Percentiles rank a stretch among this genome's conserved stretches.
Conservation (phyloP, 2,113 vertebrate genomes). For the Ondatra zibethicus region DNA sequence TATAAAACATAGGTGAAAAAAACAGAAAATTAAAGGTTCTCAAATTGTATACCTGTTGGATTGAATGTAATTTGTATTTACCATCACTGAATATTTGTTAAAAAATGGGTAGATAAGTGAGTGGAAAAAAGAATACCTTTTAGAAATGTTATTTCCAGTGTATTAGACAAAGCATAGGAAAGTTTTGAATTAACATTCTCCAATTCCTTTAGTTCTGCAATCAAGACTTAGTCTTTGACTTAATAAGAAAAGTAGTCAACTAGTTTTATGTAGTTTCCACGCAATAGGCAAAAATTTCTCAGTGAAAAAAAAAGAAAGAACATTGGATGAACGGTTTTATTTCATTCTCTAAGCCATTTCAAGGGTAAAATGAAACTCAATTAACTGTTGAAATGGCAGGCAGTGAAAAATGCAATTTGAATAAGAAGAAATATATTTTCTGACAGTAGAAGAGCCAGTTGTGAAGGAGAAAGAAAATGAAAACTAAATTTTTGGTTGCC, state of each 20-base stretch:
- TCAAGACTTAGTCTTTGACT: not conserved
- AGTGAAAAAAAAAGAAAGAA: slow-evolving; percentile 7
- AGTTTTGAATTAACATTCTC: slow-evolving; percentile 46
- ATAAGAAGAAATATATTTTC: not conserved
- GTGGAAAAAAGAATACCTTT: not conserved
- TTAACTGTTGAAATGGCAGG: slow-evolving; percentile 30
- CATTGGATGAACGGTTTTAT: slow-evolving; percentile 28
- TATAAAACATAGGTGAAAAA: slow-evolving; percentile 57
- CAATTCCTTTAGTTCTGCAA: slow-evolving; percentile 13
- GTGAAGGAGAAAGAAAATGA: slow-evolving; percentile 48
- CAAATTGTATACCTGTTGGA: slow-evolving; percentile 45
- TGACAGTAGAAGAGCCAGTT: slow-evolving; percentile 6
- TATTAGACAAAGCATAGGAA: slow-evolving; percentile 28
- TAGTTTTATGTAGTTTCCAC: slow-evolving; percentile 33
- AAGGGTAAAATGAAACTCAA: slow-evolving; percentile 52
- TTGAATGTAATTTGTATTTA: slow-evolving; percentile 61
- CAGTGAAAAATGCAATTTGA: slow-evolving; percentile 55
- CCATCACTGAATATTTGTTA: slow-evolving; percentile 5
- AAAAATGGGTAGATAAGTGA: slow-evolving; percentile 34
- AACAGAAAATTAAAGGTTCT: slow-evolving; percentile 43
- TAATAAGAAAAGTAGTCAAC: not conserved
- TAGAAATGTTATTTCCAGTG: slow-evolving; percentile 43
- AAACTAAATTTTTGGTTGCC: slow-evolving; percentile 42
- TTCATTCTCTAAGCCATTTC: slow-evolving; percentile 10
- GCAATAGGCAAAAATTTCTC: not conserved